phyloP scores from a whole-genome alignment of 2,797 vertebrate genomes.

The Geotrypetes seraphini region DNA sequence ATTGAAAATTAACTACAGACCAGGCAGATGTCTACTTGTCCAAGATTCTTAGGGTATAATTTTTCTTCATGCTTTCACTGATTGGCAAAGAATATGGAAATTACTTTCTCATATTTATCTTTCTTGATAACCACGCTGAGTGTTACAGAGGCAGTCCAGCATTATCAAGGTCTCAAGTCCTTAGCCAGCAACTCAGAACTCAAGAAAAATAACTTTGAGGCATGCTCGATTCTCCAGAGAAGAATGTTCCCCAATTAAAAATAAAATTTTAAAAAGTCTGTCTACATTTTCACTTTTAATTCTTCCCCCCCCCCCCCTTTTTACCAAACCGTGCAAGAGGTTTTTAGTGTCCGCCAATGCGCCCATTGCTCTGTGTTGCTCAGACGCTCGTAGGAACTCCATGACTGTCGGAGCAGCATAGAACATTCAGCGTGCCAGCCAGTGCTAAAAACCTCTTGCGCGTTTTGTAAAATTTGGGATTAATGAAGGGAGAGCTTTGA shows the following conservation, averaged over 20 bases:
- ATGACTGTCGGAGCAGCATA: too few relatives aligned
- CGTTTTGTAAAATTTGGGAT: not conserved
- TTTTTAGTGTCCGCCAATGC: too few relatives aligned
- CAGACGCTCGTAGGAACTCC: too few relatives aligned
- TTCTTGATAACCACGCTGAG: slow-evolving; percentile 17
- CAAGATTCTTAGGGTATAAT: slow-evolving; percentile 15
- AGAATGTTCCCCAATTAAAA: not conserved
- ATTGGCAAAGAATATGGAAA: slow-evolving; percentile 30
- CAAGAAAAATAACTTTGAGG: slow-evolving; percentile 5
- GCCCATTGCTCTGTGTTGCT: too few relatives aligned
- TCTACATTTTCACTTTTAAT: too few relatives aligned
- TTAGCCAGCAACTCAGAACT: slow-evolving; percentile 8
- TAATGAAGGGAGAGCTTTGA: slow-evolving; percentile 10
- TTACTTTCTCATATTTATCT: slow-evolving; percentile 17
- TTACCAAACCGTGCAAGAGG: too few relatives aligned
- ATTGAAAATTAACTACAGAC: slow-evolving; percentile 23
- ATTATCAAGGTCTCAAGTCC: slow-evolving; percentile 16
- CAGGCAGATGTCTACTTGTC: slow-evolving; percentile 27
- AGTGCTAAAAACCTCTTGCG: too few relatives aligned
- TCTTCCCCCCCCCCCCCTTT: too few relatives aligned
- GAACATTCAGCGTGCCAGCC: too few relatives aligned
- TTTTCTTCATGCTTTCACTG: slow-evolving; percentile 7
- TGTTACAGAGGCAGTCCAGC: slow-evolving; percentile 20
- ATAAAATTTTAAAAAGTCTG: too few relatives aligned
- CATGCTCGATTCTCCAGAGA: not conserved